Conservation (phyloP, 2,113 vertebrate species). For the Trogon surrucura region DNA sequence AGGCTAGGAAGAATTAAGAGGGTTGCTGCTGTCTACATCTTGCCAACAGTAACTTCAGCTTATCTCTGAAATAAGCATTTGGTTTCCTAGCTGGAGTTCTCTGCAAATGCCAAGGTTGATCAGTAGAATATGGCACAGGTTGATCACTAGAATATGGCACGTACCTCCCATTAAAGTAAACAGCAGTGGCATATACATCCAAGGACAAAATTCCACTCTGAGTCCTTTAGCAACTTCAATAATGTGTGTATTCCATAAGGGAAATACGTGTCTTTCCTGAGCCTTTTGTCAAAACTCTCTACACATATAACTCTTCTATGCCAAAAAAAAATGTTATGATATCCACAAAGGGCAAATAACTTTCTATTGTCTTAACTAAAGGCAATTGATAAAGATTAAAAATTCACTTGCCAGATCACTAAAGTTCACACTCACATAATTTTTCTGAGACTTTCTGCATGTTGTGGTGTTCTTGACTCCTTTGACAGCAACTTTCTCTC, state of each 20-base stretch:
- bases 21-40: neutral
- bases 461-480: neutral
- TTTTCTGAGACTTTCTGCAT: neutral
- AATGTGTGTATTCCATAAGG: neutral
- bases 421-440: neutral
- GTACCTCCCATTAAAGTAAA: neutral
- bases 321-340: neutral
- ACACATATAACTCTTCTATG: neutral
- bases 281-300: neutral
- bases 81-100: constrained; percentile 40
- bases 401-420: neutral
- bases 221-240: neutral
- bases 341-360: neutral
- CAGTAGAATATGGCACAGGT: neutral
- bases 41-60: too few species aligned
- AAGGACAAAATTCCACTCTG: constrained; percentile 12
- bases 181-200: neutral
- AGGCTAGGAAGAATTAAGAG: neutral
- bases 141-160: constrained; percentile 12
- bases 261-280: neutral
- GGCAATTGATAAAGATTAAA: neutral
- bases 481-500: neutral
- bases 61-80: neutral
- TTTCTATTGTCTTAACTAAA: neutral
- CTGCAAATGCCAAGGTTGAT: constrained; percentile 9